These are phyloP conservation scores for Drosophila truncata DNA, from an alignment of 1,140 invertebrate species.

Conservation along the genomic window DNA sequence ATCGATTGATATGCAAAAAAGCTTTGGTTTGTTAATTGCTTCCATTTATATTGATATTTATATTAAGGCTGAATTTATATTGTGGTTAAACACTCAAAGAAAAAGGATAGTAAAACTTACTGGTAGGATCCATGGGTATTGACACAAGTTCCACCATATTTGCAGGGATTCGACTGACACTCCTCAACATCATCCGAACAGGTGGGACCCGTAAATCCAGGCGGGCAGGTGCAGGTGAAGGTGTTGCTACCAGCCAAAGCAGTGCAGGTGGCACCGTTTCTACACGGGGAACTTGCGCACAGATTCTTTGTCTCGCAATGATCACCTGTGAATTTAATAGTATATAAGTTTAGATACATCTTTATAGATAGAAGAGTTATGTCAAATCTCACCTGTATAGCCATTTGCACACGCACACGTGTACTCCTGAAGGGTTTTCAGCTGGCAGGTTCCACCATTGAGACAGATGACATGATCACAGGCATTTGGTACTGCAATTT, in stretches of 20 bases:
- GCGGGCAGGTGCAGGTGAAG: slow-evolving; percentile 93
- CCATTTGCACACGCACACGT: slow-evolving; percentile 93
- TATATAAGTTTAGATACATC: not conserved
- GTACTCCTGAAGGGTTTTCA: slow-evolving; percentile 92
- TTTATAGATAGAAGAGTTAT: not conserved
- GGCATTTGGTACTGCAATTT: slow-evolving; percentile 94
- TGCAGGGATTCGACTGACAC: slow-evolving; percentile 91
- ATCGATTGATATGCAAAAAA: slow-evolving; percentile 28
- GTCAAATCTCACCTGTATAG: slow-evolving; percentile 90
- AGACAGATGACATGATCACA: slow-evolving; percentile 95
- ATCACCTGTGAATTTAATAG: slow-evolving; percentile 88
- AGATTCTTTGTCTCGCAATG: slow-evolving; percentile 95
- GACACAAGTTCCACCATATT: slow-evolving; percentile 91
- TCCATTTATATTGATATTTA: slow-evolving; percentile 7
- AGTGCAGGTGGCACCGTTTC: slow-evolving; percentile 93
- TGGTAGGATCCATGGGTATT: slow-evolving; percentile 96
- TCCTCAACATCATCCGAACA: slow-evolving; percentile 97
- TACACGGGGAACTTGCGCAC: slow-evolving; percentile 94
- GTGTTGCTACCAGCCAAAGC: slow-evolving; percentile 88
- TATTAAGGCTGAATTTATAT: not conserved
- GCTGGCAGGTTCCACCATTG: slow-evolving; percentile 93
- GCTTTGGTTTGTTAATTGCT: not conserved
- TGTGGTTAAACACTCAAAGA: not conserved
- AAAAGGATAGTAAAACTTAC: slow-evolving; percentile 86
- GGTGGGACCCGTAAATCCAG: slow-evolving; percentile 93